Evolutionary conservation across 2,797 vertebrate genomes (phyloP).

Genomic region (Rhinophrynus dorsalis): DNA sequence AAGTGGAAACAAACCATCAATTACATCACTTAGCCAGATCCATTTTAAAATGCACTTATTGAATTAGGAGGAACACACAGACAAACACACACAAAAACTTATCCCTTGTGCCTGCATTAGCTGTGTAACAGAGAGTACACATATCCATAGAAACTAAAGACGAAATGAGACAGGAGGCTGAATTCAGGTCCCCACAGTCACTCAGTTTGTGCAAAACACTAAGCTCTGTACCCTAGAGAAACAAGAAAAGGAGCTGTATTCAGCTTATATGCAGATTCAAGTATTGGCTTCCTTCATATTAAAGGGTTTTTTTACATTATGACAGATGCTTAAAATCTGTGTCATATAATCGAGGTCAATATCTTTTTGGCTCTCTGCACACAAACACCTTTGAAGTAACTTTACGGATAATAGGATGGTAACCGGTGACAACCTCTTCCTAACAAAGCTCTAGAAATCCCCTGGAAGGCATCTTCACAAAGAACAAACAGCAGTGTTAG

Average conservation of each 20-base stretch:
- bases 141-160: slow-evolving; percentile 42
- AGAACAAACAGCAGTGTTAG: neutral
- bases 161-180: slow-evolving; percentile 33
- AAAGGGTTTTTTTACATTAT: slow-evolving; percentile 20
- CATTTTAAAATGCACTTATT: slow-evolving; percentile 41
- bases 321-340: slow-evolving; percentile 17
- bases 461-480: neutral
- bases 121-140: slow-evolving; percentile 9
- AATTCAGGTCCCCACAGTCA: slow-evolving; percentile 43
- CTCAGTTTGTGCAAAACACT: slow-evolving; percentile 41
- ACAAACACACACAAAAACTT: slow-evolving; percentile 30
- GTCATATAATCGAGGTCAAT: slow-evolving; percentile 31
- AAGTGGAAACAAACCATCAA: slow-evolving; percentile 49
- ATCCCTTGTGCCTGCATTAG: slow-evolving; percentile 2
- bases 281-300: slow-evolving; percentile 17
- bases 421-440: neutral
- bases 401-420: neutral
- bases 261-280: slow-evolving; percentile 42
- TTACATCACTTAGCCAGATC: slow-evolving; percentile 48
- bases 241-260: slow-evolving; percentile 38
- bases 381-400: neutral
- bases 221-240: slow-evolving; percentile 37
- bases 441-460: neutral
- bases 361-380: neutral
- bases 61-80: slow-evolving; percentile 26